Evolutionary conservation across 2,113 vertebrate species (phyloP), one percentile per base, ranked within the genome.

Genomic region (Clarias magur): DNA sequence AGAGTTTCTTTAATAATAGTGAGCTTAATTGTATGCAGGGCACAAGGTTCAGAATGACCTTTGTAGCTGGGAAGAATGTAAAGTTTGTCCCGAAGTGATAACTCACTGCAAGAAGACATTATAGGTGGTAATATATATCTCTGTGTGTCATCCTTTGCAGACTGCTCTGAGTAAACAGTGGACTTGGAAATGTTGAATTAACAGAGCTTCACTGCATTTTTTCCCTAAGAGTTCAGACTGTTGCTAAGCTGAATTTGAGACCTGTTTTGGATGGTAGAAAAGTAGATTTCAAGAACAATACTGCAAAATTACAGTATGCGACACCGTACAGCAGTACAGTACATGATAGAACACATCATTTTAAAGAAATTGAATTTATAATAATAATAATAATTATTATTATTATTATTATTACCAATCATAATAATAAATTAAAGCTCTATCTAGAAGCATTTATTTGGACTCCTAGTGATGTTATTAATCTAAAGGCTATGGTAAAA

Each of bases 1-100:
- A 59, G 13, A 27, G 30, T 60, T 86, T 68, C 56, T 70, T 85
- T 81, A 88, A 82, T 88, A 81, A 87, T 34, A 48, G 4, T 80
- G 25, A 70, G 38, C 65, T 62, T 87, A 82, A 87, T 82, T 48
- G 60, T 42, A 87, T 85, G 76, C 75, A 68, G 57, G 30, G 80
- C 53, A 30, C 75, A 82, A 59, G 68, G 76, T 6, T 68, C 75
- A 75, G 76, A 23, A 12, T 54, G 67, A 87, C 85, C 68, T 87
- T 82, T 54, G 23, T 56, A 59, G 54, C 57, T 84, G 38, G 48
- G 85, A 70, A 48, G 15, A 34, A 67, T 73, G 62, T 65, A 82
- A 34, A 70, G 23, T 72, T 80, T 89, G 80, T 67, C 54, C 8
- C n/a, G 56, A 21, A 54, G 84, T 72, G 56, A 62, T 60, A 62